Base-by-base conservation (phyloP, 2,888 invertebrate species). In the Dryomyza anilis region DNA sequence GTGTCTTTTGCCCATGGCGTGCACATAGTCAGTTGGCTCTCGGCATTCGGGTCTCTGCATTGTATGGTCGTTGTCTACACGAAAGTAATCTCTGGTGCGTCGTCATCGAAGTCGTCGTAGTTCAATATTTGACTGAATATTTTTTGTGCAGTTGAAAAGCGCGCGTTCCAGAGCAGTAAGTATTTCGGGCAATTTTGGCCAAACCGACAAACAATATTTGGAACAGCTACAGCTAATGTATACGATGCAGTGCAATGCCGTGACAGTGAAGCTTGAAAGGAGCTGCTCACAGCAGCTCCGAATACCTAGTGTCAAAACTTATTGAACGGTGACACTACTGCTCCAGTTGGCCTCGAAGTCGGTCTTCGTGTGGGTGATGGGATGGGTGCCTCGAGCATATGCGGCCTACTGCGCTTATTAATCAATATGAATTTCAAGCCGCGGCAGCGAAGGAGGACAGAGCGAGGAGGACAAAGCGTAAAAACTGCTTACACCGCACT, bases 81-180 rank as follows among this genome's bases (percentile, higher is more conserved):
- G 67, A 63, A 67, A 66, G 67, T 69, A 61, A 65, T 66, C 67
- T 65, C 52, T 59, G 66, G 69, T 65, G 63, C 67, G 63, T 66
- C 65, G 66, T 59, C 60, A 62, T n/a, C n/a, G n/a, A n/a, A n/a
- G n/a, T 65, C 63, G 65, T 64, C 39, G 61, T 60, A 50, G 36
- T 52, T 60, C 63, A 63, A 62, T 56, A 65, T 62, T 29, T 62
- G 67, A 56, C 58, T 64, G n/a, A 21, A 27, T 12, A 50, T 25
- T 25, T 21, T 7, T 8, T 12, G n/a, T n/a, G 30, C 33, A 19
- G 29, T 14, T 3, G 23, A 29, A 53, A 61, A 61, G 39, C 61
- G 61, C 43, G 53, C 61, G 39, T 50, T 60, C 8, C 48, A 50
- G 56, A 43, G 43, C 57, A 62, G 64, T 58, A 64, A 67, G 60